Conservation (phyloP, 2,113 vertebrate species). For the Camarhynchus parvulus region DNA sequence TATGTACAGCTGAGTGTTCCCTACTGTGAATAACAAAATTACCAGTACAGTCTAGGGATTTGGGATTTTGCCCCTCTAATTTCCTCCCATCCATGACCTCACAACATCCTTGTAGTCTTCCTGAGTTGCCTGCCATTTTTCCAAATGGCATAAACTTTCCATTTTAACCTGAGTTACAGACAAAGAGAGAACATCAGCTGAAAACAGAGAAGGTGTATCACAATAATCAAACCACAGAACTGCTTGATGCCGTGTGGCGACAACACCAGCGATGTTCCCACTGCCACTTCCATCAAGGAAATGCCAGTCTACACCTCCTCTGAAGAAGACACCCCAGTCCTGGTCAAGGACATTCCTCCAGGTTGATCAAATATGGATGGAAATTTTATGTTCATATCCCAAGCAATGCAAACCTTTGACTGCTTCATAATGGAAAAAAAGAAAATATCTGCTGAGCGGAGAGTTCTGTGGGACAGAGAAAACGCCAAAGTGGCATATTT, state of each 20-base stretch:
- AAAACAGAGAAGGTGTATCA: background rate
- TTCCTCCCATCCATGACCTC: background rate
- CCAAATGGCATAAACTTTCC: background rate
- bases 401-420: background rate
- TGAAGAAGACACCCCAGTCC: background rate
- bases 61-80: background rate
- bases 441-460: background rate
- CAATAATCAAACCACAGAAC: background rate
- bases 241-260: background rate
- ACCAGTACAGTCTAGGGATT: background rate
- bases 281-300: background rate
- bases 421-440: background rate
- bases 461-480: background rate
- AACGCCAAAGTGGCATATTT: background rate
- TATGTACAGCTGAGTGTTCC: background rate
- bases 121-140: background rate
- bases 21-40: background rate
- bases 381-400: background rate
- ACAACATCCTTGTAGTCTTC: background rate
- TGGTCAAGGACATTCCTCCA: background rate
- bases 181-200: background rate
- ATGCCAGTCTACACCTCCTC: background rate
- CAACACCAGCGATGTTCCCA: background rate
- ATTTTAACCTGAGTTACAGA: background rate
- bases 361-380: background rate